Conservation (phyloP, 2,797 vertebrate genomes). For the Gephyroberyx darwinii region DNA sequence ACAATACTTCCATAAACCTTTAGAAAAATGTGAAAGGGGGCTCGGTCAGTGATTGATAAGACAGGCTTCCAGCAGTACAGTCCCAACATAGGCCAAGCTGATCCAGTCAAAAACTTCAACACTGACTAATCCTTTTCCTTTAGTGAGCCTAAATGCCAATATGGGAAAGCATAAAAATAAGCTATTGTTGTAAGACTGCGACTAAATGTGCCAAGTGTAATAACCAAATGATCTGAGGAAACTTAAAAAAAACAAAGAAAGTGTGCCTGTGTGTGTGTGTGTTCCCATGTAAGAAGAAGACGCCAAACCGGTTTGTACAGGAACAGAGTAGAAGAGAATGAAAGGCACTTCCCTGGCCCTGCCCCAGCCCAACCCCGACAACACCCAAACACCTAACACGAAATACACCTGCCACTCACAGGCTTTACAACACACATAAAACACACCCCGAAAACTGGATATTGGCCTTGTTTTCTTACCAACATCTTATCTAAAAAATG, state of each 20-base stretch:
- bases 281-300: background rate
- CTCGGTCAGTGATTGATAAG: background rate
- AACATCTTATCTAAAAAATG: conserved; percentile 20
- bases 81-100: background rate
- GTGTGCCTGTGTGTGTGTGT: background rate
- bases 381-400: conserved; percentile 44
- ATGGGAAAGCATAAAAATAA: too few relatives aligned
- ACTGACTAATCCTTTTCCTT: background rate
- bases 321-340: background rate
- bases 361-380: conserved; percentile 31
- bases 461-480: conserved; percentile 11
- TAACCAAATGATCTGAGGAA: background rate
- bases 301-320: conserved; percentile 54
- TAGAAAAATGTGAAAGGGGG: background rate
- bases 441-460: conserved; percentile 43
- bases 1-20: background rate
- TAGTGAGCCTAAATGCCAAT: background rate
- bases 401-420: conserved; percentile 42
- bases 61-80: background rate
- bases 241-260: background rate
- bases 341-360: background rate
- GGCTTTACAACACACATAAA: conserved; percentile 15
- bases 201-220: background rate
- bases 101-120: background rate
- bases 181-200: background rate